These are phyloP conservation scores for Girardinus metallicus DNA, from an alignment of 2,797 vertebrate species.

Conservation along the genomic window DNA sequence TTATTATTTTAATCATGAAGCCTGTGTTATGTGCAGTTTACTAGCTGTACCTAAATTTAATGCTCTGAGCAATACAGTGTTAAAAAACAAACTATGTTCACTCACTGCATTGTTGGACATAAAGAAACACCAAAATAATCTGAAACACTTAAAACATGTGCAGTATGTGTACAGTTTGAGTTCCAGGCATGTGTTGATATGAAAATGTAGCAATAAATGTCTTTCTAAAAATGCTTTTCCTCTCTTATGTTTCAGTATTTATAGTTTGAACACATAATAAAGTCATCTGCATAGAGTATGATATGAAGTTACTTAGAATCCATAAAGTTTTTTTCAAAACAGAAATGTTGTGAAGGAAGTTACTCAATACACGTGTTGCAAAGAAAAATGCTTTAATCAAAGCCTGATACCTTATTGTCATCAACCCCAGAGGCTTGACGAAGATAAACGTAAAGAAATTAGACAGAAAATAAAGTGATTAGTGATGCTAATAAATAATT, in stretches of 20 bases:
- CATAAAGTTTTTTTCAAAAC: neutral
- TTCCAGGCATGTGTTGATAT: constrained; percentile 72
- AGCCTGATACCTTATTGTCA: neutral
- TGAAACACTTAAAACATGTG: constrained; percentile 62
- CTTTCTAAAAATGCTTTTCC: constrained; percentile 52
- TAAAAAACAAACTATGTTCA: constrained; percentile 54
- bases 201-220: constrained; percentile 79
- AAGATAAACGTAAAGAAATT: neutral
- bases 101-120: constrained; percentile 47
- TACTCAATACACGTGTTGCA: neutral
- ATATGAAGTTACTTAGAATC: neutral
- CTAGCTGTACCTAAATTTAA: constrained; percentile 56
- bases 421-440: neutral
- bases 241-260: constrained; percentile 9
- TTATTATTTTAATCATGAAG: constrained; percentile 54
- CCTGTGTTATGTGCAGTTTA: constrained; percentile 54
- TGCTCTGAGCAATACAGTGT: constrained; percentile 63
- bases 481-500: neutral
- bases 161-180: constrained; percentile 75
- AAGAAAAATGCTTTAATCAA: neutral
- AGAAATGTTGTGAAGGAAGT: neutral
- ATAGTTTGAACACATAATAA: neutral
- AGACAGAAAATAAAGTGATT: neutral
- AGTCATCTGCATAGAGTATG: neutral
- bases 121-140: constrained; percentile 38